Conservation (phyloP, 2,797 vertebrate species). For the Helostoma temminkii region DNA sequence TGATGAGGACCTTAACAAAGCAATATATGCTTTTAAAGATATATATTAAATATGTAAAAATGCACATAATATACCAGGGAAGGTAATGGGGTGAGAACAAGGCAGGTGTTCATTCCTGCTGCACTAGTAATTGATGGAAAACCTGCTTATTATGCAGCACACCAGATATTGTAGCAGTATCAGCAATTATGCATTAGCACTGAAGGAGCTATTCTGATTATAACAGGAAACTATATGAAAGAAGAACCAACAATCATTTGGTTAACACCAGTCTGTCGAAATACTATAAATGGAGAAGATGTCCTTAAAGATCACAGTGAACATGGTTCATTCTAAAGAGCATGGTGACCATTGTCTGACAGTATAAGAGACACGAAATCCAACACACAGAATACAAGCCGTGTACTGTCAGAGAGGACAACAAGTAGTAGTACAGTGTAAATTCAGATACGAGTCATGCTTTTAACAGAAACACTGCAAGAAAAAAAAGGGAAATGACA, state of each 20-base stretch:
- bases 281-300: conserved; percentile 49
- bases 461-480: conserved; percentile 8
- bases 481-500: too few relatives aligned
- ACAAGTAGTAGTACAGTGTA: conserved; percentile 40
- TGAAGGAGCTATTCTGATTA: conserved; percentile 48
- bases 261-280: conserved; percentile 27
- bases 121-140: conserved; percentile 66
- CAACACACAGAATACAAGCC: conserved; percentile 22
- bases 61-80: conserved; percentile 41
- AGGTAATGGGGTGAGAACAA: conserved; percentile 70
- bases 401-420: neutral
- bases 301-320: conserved; percentile 73
- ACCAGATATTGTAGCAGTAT: conserved; percentile 61
- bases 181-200: conserved; percentile 53
- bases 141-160: conserved; percentile 51
- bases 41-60: conserved; percentile 56
- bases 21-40: conserved; percentile 32
- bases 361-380: conserved; percentile 59
- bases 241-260: conserved; percentile 10
- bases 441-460: too few relatives aligned
- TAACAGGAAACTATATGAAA: conserved; percentile 25
- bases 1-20: conserved; percentile 30
- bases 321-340: too few relatives aligned
- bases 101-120: conserved; percentile 71
- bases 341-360: conserved; percentile 68